Evolutionary conservation across 2,113 vertebrate species (phyloP).

Genomic region (Toxostoma redivivum): DNA sequence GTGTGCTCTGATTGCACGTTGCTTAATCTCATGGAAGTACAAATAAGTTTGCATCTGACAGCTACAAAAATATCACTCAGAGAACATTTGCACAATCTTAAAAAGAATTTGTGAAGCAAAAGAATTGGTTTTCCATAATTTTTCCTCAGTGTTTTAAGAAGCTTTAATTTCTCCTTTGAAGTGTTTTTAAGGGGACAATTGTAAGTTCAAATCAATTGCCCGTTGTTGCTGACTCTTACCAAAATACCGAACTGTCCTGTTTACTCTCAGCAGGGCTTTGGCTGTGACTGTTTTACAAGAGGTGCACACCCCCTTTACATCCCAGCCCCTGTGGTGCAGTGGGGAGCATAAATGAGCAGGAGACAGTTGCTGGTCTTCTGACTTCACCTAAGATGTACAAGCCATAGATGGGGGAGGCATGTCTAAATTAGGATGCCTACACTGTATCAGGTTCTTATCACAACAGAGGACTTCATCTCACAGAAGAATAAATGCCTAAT

Average conservation of each 20-base stretch:
- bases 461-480: neutral
- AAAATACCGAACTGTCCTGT: neutral
- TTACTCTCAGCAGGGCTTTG: neutral
- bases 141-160: neutral
- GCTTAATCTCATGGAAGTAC: neutral
- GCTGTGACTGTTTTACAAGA: neutral
- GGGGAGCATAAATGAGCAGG: neutral
- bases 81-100: neutral
- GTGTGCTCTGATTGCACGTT: neutral
- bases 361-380: neutral
- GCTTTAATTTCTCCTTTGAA: neutral
- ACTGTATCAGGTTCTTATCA: neutral
- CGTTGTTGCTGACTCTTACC: neutral
- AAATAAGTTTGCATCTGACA: neutral
- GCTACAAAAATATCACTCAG: neutral
- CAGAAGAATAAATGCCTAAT: neutral
- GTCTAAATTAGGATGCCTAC: neutral
- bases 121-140: fast-evolving
- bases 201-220: neutral
- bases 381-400: fast-evolving
- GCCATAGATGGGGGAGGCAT: neutral
- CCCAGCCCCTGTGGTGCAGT: neutral
- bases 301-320: neutral
- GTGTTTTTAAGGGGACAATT: neutral
- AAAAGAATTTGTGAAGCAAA: neutral